Evolutionary conservation across 2,797 vertebrate genomes (phyloP).

Genomic region (Gorsachius magnificus): DNA sequence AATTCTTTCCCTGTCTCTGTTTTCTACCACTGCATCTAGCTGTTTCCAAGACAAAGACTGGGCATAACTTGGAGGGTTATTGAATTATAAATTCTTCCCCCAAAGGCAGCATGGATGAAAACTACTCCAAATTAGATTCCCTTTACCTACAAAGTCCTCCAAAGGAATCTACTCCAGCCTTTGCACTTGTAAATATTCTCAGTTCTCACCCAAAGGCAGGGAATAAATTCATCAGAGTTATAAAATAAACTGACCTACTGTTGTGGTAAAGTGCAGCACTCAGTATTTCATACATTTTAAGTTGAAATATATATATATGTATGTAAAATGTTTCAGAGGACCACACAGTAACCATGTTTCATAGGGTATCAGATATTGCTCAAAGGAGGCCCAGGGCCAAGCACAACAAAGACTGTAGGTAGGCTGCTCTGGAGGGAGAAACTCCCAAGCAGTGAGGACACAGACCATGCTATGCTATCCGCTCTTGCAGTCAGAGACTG

Average conservation of each 20-base stretch:
- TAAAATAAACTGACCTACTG: background rate
- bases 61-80: rapidly evolving
- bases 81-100: background rate
- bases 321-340: background rate
- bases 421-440: background rate
- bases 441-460: background rate
- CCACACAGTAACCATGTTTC: background rate
- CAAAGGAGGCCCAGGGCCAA: background rate
- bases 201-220: background rate
- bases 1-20: background rate
- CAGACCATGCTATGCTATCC: background rate
- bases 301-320: background rate
- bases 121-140: background rate
- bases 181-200: background rate
- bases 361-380: background rate
- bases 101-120: background rate
- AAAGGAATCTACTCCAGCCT: background rate
- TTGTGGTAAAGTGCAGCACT: rapidly evolving
- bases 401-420: background rate
- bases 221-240: background rate
- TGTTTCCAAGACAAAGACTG: background rate
- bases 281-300: background rate
- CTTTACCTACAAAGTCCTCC: background rate
- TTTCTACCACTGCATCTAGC: background rate
- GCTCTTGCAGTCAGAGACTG: background rate